A percentile compares a stretch with the other conserved stretches of the same genome.
Evolutionary conservation across 2,888 invertebrate genomes (phyloP).

Genomic region (Hesperia comma): DNA sequence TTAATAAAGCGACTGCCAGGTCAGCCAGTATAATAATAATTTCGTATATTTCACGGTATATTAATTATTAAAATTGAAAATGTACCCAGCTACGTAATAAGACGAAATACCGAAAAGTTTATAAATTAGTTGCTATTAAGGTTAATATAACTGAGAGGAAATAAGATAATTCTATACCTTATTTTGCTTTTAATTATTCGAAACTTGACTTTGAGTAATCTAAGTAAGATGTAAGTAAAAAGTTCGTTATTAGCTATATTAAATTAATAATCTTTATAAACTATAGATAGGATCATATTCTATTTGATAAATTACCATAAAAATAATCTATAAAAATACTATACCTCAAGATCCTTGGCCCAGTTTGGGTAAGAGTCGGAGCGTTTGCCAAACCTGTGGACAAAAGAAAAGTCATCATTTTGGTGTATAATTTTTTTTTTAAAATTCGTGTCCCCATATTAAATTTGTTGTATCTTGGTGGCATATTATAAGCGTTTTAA

Average conservation of each 20-base stretch:
- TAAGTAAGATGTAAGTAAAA: no score
- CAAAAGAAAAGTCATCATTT: conserved; percentile 45
- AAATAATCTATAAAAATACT: conserved; percentile 32
- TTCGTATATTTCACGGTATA: not conserved
- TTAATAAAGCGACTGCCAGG: no score
- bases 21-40: no score
- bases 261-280: no score
- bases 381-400: conserved; percentile 76
- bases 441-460: no score
- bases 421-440: no score
- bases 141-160: not conserved
- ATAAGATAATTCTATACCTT: not conserved
- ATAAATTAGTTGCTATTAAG: not conserved
- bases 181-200: not conserved
- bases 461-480: no score
- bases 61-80: not conserved
- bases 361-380: conserved; percentile 75
- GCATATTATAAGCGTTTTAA: no score
- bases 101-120: not conserved
- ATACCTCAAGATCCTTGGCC: conserved; percentile 78
- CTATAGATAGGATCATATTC: no score
- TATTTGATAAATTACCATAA: no score
- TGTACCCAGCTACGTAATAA: not conserved
- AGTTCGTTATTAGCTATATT: no score
- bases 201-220: no score